Conservation (phyloP, 2,888 invertebrate species). For the Drosophila prostipennis region DNA sequence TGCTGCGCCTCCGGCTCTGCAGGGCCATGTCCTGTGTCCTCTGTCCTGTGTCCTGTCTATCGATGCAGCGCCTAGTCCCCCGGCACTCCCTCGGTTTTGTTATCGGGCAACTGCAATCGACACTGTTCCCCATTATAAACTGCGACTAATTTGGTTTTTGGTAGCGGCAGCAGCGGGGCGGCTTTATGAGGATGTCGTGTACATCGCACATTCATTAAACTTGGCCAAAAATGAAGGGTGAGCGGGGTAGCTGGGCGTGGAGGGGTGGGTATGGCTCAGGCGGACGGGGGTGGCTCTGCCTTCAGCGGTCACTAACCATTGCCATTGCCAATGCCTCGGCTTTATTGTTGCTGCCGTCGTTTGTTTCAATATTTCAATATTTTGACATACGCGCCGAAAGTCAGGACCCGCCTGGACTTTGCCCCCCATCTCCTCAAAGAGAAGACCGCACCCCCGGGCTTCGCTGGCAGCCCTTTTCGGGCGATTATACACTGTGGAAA, state of each 20-base stretch:
- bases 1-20: not conserved
- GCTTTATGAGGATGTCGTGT: constrained; percentile 73
- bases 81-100: constrained; percentile 24
- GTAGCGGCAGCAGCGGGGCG: constrained; percentile 31
- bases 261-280: not conserved
- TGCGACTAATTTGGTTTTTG: constrained; percentile 66
- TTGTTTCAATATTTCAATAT: constrained; percentile 76
- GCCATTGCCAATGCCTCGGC: constrained; percentile 23
- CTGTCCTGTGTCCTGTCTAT: constrained; percentile 23
- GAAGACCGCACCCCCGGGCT: constrained; percentile 20
- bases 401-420: constrained; percentile 41
- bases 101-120: constrained; percentile 67
- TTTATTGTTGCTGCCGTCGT: constrained; percentile 49
- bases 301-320: constrained; percentile 21
- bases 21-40: not conserved
- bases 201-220: constrained; percentile 73
- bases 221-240: constrained; percentile 31
- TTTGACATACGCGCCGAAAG: constrained; percentile 76
- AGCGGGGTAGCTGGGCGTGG: not conserved
- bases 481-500: constrained; percentile 3
- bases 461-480: constrained; percentile 32
- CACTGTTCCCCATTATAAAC: constrained; percentile 35
- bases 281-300: constrained; percentile 1
- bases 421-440: not conserved
- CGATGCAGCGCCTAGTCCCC: constrained; percentile 6